Base-by-base conservation (phyloP, 2,113 vertebrate species). In the Urocitellus parryii region DNA sequence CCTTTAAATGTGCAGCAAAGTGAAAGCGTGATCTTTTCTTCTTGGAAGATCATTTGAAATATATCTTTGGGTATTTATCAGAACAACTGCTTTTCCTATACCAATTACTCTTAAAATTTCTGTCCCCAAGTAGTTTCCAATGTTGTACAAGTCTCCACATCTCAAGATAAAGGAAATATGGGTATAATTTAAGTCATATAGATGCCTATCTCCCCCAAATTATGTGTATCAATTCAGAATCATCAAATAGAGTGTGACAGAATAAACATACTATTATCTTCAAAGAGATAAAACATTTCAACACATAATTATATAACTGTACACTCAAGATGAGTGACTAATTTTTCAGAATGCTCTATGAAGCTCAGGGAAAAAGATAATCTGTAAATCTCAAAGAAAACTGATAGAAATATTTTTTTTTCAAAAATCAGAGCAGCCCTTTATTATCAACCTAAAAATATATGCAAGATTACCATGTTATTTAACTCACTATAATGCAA, bases 401-500 rank as follows among this genome's bases (percentile, higher is more conserved):
- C 42, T 96, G 83, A 37, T 88, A 67, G 58, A 32, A 83, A 32
- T 93, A 82, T 91, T 97, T 95, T n/a, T 96, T n/a, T 95, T 96
- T 95, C 22, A 68, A 63, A 95, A 92, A 84, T 29, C 56, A 81
- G 22, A 76, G 14, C 11, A 85, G 13, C 12, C 65, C 13, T 17
- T 80, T 73, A 93, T 92, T 91, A 86, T 25, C 8, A 78, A 42
- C 10, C 4, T n/a, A 76, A 32, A 84, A 18, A 88, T 27, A 86
- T 70, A 65, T 88, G 45, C 5, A 88, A 92, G 14, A 78, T 82
- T 94, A 39, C 85, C 29, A 7, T 96, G 13, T 91, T 87, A 95
- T 97, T 97, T 96, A 94, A 98, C 97, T 98, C 92, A 39, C 91
- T 97, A 92, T 95, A 80, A 97, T 97, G 97, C 63, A 95, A 32